Percentiles rank a stretch among this genome's conserved stretches.
Conservation (phyloP, 2,888 invertebrate genomes). For the Clostera curtula region DNA sequence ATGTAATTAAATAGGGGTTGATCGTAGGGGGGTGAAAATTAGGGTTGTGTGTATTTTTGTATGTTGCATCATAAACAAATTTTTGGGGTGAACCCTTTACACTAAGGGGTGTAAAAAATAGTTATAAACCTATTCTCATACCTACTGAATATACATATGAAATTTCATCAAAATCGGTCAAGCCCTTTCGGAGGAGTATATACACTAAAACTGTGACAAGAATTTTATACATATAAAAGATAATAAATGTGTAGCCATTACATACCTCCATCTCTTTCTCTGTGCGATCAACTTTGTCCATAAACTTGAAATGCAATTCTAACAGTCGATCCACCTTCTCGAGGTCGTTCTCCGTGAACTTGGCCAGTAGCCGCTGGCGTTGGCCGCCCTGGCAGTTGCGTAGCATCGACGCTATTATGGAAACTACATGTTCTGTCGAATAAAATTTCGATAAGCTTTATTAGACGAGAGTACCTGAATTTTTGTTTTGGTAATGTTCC, state of each 20-base stretch:
- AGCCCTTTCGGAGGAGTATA: not conserved
- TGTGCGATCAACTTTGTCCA: slow-evolving; percentile 91
- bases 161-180: too few species aligned
- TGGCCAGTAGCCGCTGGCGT: slow-evolving; percentile 90
- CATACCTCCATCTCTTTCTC: slow-evolving; percentile 83
- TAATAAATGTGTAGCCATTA: not conserved
- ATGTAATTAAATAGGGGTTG: too few species aligned
- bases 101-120: too few species aligned
- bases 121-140: too few species aligned
- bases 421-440: slow-evolving; percentile 88
- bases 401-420: slow-evolving; percentile 94
- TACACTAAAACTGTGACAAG: not conserved
- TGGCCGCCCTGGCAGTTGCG: slow-evolving; percentile 94
- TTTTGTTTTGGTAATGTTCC: too few species aligned
- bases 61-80: too few species aligned
- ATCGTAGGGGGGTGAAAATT: too few species aligned
- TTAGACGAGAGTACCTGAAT: too few species aligned
- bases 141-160: too few species aligned
- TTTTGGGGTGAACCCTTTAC: too few species aligned
- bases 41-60: too few species aligned
- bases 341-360: slow-evolving; percentile 98
- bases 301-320: slow-evolving; percentile 97
- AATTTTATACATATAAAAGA: not conserved
- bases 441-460: not conserved
- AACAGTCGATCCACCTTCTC: slow-evolving; percentile 97